A percentile compares a stretch with the other conserved stretches of the same genome.
These are phyloP conservation scores for Psilopsiagon aurifrons DNA, from an alignment of 2,113 vertebrate genomes.

Conservation along the genomic window DNA sequence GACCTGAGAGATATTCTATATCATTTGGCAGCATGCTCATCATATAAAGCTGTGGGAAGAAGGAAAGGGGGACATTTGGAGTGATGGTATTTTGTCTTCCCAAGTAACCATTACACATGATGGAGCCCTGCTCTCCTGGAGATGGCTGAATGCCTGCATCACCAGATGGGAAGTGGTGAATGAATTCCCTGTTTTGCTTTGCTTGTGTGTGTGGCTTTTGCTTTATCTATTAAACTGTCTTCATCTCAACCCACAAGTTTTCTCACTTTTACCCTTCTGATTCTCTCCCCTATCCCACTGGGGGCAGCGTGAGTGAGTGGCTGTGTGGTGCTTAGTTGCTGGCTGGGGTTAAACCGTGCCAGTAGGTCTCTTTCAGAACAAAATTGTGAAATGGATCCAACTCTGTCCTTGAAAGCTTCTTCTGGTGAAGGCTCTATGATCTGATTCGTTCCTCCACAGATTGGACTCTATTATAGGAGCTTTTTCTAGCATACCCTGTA, in stretches of 20 bases:
- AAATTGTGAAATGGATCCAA: neutral
- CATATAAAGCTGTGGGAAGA: neutral
- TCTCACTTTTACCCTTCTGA: neutral
- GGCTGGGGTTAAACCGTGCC: neutral
- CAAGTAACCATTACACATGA: neutral
- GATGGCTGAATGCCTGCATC: neutral
- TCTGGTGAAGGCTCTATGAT: neutral
- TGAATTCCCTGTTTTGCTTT: neutral
- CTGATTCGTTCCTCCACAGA: neutral
- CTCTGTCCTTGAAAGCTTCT: neutral
- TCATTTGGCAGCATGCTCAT: neutral
- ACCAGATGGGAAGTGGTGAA: neutral
- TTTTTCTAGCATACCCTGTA: neutral
- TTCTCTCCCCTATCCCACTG: neutral
- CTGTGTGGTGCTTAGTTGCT: neutral
- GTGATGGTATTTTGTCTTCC: neutral
- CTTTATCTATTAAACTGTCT: neutral
- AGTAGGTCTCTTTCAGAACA: neutral
- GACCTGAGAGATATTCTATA: neutral
- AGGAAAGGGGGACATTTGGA: neutral
- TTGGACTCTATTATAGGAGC: neutral
- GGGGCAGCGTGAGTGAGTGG: neutral
- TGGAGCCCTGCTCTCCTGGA: neutral
- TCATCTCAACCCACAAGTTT: neutral
- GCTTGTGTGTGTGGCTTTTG: neutral